phyloP scores from a whole-genome alignment of 2,888 invertebrate species.

The Caenorhabditis macrosperma region DNA sequence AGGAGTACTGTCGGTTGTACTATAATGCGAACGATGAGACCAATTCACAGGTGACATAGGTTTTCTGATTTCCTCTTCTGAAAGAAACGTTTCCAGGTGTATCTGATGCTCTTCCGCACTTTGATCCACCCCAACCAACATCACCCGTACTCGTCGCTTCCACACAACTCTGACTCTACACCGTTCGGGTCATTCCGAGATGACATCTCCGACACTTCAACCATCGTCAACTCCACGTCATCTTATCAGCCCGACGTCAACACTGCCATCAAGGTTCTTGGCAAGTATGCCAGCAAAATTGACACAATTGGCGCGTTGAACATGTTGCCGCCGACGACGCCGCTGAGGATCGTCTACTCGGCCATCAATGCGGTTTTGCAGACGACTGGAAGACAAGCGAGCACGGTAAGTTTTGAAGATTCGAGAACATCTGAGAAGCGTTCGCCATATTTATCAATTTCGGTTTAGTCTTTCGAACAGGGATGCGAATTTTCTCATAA shows the following conservation, averaged over 20 bases:
- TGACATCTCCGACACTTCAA: conserved; percentile 37
- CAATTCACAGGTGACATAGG: conserved; percentile 69
- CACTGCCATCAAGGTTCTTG: conserved; percentile 88
- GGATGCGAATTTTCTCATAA: too few relatives aligned
- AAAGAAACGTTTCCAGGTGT: conserved; percentile 83
- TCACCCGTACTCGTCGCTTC: conserved; percentile 81
- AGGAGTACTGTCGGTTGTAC: conserved; percentile 86
- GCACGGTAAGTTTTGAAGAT: conserved; percentile 59
- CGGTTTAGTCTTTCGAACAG: too few relatives aligned
- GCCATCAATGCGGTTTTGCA: conserved; percentile 86
- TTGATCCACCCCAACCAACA: conserved; percentile 82
- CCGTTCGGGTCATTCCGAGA: conserved; percentile 50
- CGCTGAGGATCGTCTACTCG: conserved; percentile 85
- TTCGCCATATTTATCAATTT: too few relatives aligned
- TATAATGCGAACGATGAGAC: conserved; percentile 71
- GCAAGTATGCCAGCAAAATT: conserved; percentile 89
- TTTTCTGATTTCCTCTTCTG: not conserved
- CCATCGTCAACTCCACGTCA: conserved; percentile 41
- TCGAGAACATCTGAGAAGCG: not conserved
- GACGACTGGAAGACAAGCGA: conserved; percentile 85
- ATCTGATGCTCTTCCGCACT: conserved; percentile 84
- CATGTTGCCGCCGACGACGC: conserved; percentile 89
- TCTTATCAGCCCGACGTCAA: conserved; percentile 86
- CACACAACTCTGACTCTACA: conserved; percentile 80
- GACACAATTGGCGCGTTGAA: conserved; percentile 87